Percentiles rank a stretch among this genome's conserved stretches.
Evolutionary conservation across 23 tunicate genomes (phyloP).

Genomic region (Ascidia mentula): DNA sequence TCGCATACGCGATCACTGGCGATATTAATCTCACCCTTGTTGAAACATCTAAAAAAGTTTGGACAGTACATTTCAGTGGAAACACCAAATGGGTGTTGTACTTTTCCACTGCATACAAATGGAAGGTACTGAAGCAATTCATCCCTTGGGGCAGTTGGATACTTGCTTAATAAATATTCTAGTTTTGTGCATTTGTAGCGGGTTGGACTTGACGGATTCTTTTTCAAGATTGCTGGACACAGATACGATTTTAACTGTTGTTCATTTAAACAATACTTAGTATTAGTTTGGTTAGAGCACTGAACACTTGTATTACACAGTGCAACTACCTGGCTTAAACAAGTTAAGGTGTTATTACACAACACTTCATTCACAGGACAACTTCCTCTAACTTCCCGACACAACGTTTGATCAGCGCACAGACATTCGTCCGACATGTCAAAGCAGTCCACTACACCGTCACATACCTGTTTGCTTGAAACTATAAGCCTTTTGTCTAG

Average conservation of each 20-base stretch:
- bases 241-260: background rate
- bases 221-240: background rate
- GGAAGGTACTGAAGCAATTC: background rate
- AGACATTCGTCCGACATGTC: conserved; percentile 20
- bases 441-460: conserved; percentile 13
- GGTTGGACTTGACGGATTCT: background rate
- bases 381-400: background rate
- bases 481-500: background rate
- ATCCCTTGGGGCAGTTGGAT: background rate
- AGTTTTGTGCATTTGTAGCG: background rate
- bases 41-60: background rate
- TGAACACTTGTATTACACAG: background rate
- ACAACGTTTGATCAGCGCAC: background rate
- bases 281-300: background rate
- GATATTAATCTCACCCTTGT: background rate
- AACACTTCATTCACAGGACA: background rate
- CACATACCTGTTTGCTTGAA: conserved; percentile 3
- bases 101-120: background rate
- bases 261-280: background rate
- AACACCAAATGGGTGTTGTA: background rate
- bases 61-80: background rate
- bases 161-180: background rate
- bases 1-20: background rate
- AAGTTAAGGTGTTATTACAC: background rate
- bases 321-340: background rate